Evolutionary conservation across 1,140 invertebrate genomes (phyloP), one percentile per base, ranked within the genome.

Genomic region (Conus betulinus): DNA sequence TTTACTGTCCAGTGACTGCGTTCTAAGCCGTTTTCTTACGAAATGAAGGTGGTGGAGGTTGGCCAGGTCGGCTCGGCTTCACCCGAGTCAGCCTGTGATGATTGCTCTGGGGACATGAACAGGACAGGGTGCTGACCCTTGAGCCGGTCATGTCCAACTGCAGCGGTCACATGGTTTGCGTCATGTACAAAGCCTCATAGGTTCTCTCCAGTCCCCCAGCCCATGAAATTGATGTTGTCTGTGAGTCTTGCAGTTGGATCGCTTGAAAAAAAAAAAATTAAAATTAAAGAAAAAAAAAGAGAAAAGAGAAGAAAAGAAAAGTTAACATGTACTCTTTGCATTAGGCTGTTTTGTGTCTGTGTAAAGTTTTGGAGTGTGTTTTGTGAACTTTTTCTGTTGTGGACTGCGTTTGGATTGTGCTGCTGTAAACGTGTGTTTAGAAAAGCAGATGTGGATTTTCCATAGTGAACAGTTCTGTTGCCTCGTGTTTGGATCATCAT

Each of bases 41-140:
- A 74, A 25, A 25, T 13, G 71, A 74, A 74, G 71, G 71, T 74
- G 25, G 71, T 5, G 71, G 20, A 39, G 39, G 51, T 53, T 81
- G 13, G 79, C 15, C 25, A 53, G 79, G 79, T 81, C 13, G 51
- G 79, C 79, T 53, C 51, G 79, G 79, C 79, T 20, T 81, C 13
- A 52, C 52, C 51, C 51, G 79, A 20, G 51, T 81, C 51, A 39
- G 10, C 25, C 76, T 79, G 76, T 51, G 79, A 81, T 81, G 79
- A 53, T 81, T 81, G 79, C 25, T 23, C 53, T 8, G 27, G 23
- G 5, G 76, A 79, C 39, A 79, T 79, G 51, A 53, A 81, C 79
- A 81, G 79, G 79, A 6, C 52, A 53, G 79, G 79, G 79, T 81
- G 79, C 5, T 81, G 39, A 53, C 27, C 79, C 51, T 81, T 53